A percentile compares a stretch with the other conserved stretches of the same genome.
Conservation (phyloP, 2,113 vertebrate species). For the Vulpes lagopus region DNA sequence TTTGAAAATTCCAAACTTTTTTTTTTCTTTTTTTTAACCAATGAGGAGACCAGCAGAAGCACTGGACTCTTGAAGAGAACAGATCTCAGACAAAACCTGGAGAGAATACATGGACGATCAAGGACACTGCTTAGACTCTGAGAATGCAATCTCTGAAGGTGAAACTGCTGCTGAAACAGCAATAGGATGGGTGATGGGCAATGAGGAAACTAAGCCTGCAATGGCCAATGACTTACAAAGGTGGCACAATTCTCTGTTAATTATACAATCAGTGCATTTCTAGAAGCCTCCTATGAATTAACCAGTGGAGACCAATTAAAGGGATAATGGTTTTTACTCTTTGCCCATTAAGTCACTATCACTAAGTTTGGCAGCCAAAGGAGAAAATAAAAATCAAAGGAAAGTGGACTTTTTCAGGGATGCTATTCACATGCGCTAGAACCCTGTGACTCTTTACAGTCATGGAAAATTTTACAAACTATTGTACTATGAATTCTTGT, state of each 20-base stretch:
- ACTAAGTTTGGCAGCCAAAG: constrained; percentile 66
- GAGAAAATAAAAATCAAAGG: constrained; percentile 57
- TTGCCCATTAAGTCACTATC: constrained; percentile 69
- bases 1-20: neutral
- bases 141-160: neutral
- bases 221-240: constrained; percentile 46
- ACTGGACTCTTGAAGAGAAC: neutral
- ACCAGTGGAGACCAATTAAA: constrained; percentile 67
- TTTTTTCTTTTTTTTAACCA: neutral
- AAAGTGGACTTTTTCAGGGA: constrained; percentile 65
- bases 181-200: neutral
- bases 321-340: constrained; percentile 72
- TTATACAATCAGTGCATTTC: constrained; percentile 61
- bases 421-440: constrained; percentile 57
- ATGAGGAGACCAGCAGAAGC: neutral
- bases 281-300: constrained; percentile 58
- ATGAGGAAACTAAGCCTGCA: constrained; percentile 47
- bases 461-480: constrained; percentile 77
- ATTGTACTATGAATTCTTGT: neutral
- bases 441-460: constrained; percentile 1
- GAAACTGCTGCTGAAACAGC: neutral
- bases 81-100: neutral
- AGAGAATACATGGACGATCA: neutral
- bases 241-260: constrained; percentile 56
- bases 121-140: neutral